phyloP scores from a whole-genome alignment of 2,888 invertebrate species.

The Morpho helenor region DNA sequence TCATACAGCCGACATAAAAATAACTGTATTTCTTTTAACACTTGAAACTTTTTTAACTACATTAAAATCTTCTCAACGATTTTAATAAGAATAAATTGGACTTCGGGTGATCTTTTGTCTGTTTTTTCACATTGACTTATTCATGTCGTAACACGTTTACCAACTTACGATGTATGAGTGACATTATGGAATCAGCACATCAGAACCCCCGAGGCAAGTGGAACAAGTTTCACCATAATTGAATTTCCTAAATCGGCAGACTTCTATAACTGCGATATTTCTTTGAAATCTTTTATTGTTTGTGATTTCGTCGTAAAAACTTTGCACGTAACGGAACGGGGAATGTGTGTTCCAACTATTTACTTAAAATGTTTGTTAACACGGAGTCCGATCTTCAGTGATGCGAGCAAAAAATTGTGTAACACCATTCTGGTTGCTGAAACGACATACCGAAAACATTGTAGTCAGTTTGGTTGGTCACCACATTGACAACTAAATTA shows the following conservation, averaged over 20 bases:
- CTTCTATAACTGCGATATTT: slow-evolving; percentile 30
- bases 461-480: neutral
- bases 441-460: slow-evolving; percentile 11
- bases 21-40: slow-evolving; percentile 7
- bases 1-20: slow-evolving; percentile 4
- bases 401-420: slow-evolving; percentile 23
- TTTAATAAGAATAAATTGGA: slow-evolving; percentile 28
- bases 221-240: slow-evolving; percentile 50
- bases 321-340: slow-evolving; percentile 23
- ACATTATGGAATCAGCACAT: slow-evolving; percentile 59
- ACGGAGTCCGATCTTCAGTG: slow-evolving; percentile 43
- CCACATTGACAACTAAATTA: too few species aligned
- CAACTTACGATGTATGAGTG: slow-evolving; percentile 49
- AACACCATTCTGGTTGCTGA: slow-evolving; percentile 26
- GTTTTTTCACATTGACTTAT: slow-evolving; percentile 43
- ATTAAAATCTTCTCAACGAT: slow-evolving; percentile 29
- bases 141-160: slow-evolving; percentile 50
- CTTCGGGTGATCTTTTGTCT: slow-evolving; percentile 20
- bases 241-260: slow-evolving; percentile 43
- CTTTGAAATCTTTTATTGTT: slow-evolving; percentile 27
- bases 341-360: slow-evolving; percentile 24
- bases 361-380: slow-evolving; percentile 58
- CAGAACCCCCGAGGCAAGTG: slow-evolving; percentile 35
- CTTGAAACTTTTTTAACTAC: slow-evolving; percentile 12
- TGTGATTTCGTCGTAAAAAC: slow-evolving; percentile 25